Evolutionary conservation across 2,113 vertebrate species (phyloP).

Genomic region (Tragelaphus scriptus): DNA sequence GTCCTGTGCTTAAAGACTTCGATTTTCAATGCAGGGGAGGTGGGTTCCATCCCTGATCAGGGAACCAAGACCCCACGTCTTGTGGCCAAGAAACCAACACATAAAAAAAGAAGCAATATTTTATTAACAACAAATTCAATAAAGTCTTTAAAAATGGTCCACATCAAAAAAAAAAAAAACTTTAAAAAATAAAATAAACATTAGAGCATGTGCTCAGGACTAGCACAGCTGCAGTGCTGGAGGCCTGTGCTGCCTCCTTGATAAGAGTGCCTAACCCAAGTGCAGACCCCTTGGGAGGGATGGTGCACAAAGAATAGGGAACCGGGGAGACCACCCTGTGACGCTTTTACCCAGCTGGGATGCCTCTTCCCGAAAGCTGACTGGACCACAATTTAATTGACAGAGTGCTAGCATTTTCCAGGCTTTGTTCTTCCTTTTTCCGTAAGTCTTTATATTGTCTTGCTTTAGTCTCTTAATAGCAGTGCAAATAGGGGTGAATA

Average conservation of each 20-base stretch:
- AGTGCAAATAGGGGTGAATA: background rate
- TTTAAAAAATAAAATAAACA: background rate
- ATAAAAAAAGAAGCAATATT: background rate
- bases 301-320: fast-evolving
- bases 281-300: fast-evolving
- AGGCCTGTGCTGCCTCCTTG: fast-evolving
- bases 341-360: fast-evolving
- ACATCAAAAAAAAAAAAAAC: background rate
- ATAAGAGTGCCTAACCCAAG: fast-evolving
- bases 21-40: background rate
- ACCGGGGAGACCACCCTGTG: background rate
- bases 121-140: background rate
- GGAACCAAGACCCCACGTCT: background rate
- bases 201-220: too few species aligned
- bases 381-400: fast-evolving
- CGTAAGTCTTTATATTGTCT: fast-evolving
- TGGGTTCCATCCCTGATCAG: background rate
- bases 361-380: background rate
- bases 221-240: too few species aligned
- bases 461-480: background rate
- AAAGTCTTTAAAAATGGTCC: background rate
- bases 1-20: background rate
- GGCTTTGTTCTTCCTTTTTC: background rate
- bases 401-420: background rate
- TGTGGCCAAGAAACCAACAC: background rate